Evolutionary conservation across 1,140 invertebrate genomes (phyloP), one percentile per base, ranked within the genome.

Genomic region (Achroia grisella): DNA sequence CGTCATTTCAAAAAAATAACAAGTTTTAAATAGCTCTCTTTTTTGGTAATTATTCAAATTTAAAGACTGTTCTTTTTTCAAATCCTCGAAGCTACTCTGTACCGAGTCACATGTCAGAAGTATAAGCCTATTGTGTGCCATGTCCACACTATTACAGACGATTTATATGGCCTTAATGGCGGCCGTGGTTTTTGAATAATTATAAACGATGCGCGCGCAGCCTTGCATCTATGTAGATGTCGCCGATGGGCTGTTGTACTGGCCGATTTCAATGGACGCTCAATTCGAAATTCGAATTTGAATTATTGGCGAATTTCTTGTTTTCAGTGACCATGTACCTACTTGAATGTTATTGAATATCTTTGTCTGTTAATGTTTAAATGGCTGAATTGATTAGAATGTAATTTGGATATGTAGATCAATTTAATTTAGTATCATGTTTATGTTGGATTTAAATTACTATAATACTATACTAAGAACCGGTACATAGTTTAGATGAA

Each of bases 101-200:
- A 52, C 55, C 59, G 39, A 1, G 45, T 54, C 10, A 48, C 32
- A 41, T 9, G 13, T 33, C 30, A 17, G 8, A 11, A 11, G 9
- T 30, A 33, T 42, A 39, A 39, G 52, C 34, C 63, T 59, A 68
- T 71, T 71, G 68, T 71, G 56, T 47, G 52, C 59, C 60, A 56
- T 62, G 69, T 72, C 67, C 53, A 59, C 63, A 60, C 66, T 68
- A 68, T 75, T 70, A 67, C 59, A 52, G 47, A 33, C 57, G 55
- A 71, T 64, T 69, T 71, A 74, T 71, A 61, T 60, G 50, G 55
- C 64, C 55, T 61, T 65, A 62, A 53, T 48, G 45, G 43, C 53
- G 43, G 35, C 48, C 46, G 35, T 32, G 56, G 54, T 67, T 71
- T 71, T 67, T 73, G 68, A 73, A 77, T 77, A 74, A 77, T 77